These are phyloP conservation scores for Garrulus glandarius DNA, from an alignment of 2,797 vertebrate genomes.

Conservation along the genomic window DNA sequence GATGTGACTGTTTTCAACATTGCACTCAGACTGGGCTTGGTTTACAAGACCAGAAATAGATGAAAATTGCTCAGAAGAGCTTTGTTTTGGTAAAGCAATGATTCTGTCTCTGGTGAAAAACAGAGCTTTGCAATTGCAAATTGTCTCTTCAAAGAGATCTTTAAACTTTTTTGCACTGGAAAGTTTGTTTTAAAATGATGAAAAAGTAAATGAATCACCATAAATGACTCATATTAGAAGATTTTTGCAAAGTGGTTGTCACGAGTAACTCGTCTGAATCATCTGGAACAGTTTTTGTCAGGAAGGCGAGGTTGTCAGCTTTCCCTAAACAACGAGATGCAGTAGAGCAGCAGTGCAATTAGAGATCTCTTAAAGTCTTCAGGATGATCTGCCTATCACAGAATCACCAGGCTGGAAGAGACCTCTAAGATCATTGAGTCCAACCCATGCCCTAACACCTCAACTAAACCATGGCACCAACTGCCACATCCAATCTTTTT, in stretches of 20 bases:
- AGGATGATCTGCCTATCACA: background rate
- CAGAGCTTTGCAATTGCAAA: background rate
- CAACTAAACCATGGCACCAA: no score
- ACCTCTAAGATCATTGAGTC: no score
- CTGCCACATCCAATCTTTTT: no score
- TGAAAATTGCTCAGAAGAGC: background rate
- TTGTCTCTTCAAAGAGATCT: background rate
- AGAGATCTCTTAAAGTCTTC: background rate
- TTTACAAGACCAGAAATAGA: background rate
- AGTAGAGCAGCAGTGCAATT: background rate
- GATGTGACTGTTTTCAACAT: background rate
- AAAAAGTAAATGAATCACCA: slow-evolving; percentile 34
- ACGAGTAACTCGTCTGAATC: background rate
- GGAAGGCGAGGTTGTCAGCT: background rate
- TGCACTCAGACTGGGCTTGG: background rate
- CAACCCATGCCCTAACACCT: no score
- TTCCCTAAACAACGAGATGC: background rate
- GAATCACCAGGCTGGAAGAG: no score
- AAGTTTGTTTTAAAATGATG: slow-evolving; percentile 33
- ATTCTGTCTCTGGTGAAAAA: background rate
- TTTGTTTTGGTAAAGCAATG: slow-evolving; percentile 24
- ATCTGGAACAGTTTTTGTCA: background rate
- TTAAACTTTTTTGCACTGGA: background rate
- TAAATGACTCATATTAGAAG: slow-evolving; percentile 41
- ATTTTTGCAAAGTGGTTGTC: slow-evolving; percentile 18